Evolutionary conservation across 2,888 invertebrate species (phyloP).

Genomic region (Ephialtes manifestator): DNA sequence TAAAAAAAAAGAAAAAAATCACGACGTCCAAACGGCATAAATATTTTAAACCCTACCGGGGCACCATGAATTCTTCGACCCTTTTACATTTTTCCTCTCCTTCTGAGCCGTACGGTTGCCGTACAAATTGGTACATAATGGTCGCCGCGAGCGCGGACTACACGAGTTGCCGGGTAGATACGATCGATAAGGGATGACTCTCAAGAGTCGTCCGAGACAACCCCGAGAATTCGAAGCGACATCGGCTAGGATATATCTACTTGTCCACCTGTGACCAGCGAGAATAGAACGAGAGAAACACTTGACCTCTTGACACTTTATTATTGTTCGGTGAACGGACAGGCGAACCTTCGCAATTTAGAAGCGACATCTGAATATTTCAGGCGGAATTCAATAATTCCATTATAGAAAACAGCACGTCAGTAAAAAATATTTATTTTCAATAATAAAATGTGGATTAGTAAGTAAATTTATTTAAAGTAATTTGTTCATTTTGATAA

Average conservation of each 20-base stretch:
- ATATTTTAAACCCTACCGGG: slow-evolving; percentile 52
- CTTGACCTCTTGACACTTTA: slow-evolving; percentile 50
- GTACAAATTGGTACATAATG: slow-evolving; percentile 64
- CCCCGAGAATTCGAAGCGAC: slow-evolving; percentile 48
- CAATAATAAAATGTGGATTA: not conserved
- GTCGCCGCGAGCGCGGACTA: slow-evolving; percentile 45
- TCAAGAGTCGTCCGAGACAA: slow-evolving; percentile 51
- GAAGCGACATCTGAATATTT: slow-evolving; percentile 19
- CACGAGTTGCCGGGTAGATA: slow-evolving; percentile 1
- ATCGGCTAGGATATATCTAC: not conserved
- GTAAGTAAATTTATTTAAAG: too few relatives aligned
- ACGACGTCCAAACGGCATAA: slow-evolving; percentile 37
- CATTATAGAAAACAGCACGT: not conserved
- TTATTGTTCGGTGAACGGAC: slow-evolving; percentile 1
- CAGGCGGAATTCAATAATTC: not conserved
- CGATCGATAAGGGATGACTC: slow-evolving; percentile 69
- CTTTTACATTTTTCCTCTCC: slow-evolving; percentile 7
- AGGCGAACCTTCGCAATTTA: slow-evolving; percentile 7
- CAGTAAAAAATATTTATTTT: not conserved
- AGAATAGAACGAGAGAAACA: slow-evolving; percentile 32
- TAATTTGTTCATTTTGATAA: too few relatives aligned
- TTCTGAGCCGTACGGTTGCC: not conserved
- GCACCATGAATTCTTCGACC: slow-evolving; percentile 11
- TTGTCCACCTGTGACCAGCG: slow-evolving; percentile 46
- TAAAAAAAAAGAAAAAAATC: not conserved